Evolutionary conservation across 2,113 vertebrate species (phyloP).

Genomic region (Oenanthe melanoleuca): DNA sequence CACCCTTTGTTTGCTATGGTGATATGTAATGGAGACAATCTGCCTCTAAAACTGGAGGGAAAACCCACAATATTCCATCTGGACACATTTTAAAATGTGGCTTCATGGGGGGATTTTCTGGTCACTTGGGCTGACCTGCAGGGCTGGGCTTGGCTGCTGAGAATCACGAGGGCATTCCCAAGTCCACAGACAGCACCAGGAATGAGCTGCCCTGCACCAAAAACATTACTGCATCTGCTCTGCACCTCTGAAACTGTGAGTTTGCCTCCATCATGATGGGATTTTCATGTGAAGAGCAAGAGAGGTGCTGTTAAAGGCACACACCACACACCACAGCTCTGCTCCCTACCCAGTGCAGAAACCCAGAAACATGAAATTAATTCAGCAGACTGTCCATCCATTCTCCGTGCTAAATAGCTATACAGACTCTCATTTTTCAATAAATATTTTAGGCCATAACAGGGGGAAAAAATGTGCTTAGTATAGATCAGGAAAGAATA

Average conservation of each 20-base stretch:
- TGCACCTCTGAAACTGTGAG: background rate
- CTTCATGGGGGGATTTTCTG: background rate
- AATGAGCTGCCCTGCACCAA: background rate
- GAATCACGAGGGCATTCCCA: fast-evolving
- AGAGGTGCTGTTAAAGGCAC: background rate
- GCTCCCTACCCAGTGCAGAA: background rate
- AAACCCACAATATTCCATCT: background rate
- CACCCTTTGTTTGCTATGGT: background rate
- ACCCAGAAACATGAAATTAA: fast-evolving
- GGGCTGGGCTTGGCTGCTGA: background rate
- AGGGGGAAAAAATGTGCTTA: background rate
- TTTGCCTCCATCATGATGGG: background rate
- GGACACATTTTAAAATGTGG: fast-evolving
- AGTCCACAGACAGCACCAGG: background rate
- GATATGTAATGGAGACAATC: background rate
- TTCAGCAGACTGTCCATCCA: fast-evolving
- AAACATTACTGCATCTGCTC: background rate
- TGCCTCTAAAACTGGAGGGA: background rate
- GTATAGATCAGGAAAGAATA: background rate
- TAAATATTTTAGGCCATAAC: background rate
- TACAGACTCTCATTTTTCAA: background rate
- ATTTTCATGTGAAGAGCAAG: background rate
- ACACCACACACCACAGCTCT: background rate
- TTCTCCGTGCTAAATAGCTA: background rate
- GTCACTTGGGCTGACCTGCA: background rate